Conservation (phyloP, 1,140 invertebrate species). For the Chironomus tepperi region DNA sequence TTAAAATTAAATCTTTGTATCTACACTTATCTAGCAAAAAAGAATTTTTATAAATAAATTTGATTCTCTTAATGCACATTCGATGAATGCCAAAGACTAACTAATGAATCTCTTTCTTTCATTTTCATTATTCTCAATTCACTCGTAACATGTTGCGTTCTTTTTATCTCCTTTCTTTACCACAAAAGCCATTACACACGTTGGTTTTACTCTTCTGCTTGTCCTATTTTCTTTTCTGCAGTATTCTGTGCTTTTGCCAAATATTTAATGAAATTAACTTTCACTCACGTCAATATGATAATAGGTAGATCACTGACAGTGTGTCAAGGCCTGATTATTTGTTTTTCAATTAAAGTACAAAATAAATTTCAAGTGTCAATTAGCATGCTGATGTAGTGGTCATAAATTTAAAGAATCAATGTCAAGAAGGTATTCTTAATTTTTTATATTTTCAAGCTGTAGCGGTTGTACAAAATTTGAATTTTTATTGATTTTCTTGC, state of each 20-base stretch:
- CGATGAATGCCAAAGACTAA: not conserved
- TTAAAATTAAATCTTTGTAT: constrained; percentile 1
- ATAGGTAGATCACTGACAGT: too few species aligned
- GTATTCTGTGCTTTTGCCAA: not conserved
- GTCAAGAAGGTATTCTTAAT: too few species aligned
- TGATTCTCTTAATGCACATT: not conserved
- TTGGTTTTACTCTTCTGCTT: not conserved
- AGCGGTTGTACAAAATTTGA: too few species aligned
- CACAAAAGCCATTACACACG: not conserved
- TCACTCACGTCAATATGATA: too few species aligned
- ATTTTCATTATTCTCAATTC: not conserved
- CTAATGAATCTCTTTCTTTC: not conserved
- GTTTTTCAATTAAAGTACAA: too few species aligned
- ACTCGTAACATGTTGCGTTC: not conserved
- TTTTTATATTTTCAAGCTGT: too few species aligned
- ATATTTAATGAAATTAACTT: too few species aligned
- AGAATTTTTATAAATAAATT: not conserved
- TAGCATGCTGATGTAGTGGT: too few species aligned
- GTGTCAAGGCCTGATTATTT: too few species aligned
- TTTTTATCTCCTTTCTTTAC: not conserved
- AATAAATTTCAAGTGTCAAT: too few species aligned
- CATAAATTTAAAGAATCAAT: too few species aligned
- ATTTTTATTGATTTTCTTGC: too few species aligned
- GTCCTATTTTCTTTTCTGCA: not conserved
- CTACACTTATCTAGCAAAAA: not conserved